A percentile compares a stretch with the other conserved stretches of the same genome.
Evolutionary conservation across 2,888 invertebrate genomes (phyloP).

Genomic region (Drosophila nigricruria): DNA sequence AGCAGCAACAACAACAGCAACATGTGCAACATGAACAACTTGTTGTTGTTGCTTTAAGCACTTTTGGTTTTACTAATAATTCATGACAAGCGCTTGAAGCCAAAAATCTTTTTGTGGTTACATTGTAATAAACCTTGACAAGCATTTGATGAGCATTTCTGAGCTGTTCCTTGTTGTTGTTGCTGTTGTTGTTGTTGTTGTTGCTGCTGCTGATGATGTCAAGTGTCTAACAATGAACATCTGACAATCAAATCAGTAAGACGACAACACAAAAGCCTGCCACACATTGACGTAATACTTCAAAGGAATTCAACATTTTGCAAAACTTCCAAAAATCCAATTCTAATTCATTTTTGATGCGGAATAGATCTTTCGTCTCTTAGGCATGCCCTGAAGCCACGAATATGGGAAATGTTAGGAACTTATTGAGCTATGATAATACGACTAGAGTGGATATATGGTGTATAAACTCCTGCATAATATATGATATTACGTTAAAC

Average conservation of each 20-base stretch:
- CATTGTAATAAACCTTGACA: conserved; percentile 82
- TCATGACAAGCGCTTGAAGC: conserved; percentile 78
- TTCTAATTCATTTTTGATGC: no score
- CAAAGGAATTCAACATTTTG: conserved; percentile 11
- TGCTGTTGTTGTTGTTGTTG: not conserved
- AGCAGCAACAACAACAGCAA: conserved; percentile 38
- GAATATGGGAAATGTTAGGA: no score
- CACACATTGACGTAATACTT: conserved; percentile 31
- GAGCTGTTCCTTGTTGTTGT: conserved; percentile 27
- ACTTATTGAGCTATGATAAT: no score
- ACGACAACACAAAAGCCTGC: not conserved
- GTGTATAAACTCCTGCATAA: no score
- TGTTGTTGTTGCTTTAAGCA: conserved; percentile 57
- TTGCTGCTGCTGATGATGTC: conserved; percentile 61
- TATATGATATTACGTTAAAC: no score
- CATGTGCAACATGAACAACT: conserved; percentile 57
- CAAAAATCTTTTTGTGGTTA: conserved; percentile 72
- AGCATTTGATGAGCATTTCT: conserved; percentile 56
- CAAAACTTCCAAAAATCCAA: not conserved
- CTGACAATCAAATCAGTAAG: conserved; percentile 36
- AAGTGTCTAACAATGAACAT: conserved; percentile 60
- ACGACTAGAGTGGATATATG: no score
- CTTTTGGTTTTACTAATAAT: conserved; percentile 73
- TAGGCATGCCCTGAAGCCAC: no score
- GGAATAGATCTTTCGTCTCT: not conserved